phyloP scores from a whole-genome alignment of 2,888 invertebrate species.

The Herminia tarsipennalis region DNA sequence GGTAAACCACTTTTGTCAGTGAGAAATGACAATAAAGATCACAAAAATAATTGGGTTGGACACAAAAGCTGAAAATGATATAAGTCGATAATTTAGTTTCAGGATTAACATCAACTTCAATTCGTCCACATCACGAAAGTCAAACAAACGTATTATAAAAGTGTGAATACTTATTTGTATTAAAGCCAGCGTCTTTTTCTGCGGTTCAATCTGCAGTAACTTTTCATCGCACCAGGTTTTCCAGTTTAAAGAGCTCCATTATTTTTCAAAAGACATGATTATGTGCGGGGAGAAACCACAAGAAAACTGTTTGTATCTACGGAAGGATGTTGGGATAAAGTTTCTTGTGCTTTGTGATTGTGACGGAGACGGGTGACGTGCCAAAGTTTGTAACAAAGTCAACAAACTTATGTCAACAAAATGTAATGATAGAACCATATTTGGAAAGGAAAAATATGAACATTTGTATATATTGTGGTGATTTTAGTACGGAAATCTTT shows the following conservation, averaged over 20 bases:
- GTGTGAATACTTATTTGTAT: too few species aligned
- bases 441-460: background rate
- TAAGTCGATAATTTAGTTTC: too few species aligned
- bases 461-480: background rate
- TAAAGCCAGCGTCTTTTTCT: constrained; percentile 48
- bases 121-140: too few species aligned
- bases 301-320: constrained; percentile 30
- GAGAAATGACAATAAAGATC: too few species aligned
- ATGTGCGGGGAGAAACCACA: constrained; percentile 36
- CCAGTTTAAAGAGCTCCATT: constrained; percentile 51
- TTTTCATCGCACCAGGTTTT: constrained; percentile 59
- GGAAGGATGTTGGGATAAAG: constrained; percentile 25
- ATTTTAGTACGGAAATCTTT: too few species aligned
- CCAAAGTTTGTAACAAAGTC: constrained; percentile 16
- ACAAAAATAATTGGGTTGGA: too few species aligned
- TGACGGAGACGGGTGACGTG: constrained; percentile 23
- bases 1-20: too few species aligned
- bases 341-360: constrained; percentile 19
- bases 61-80: too few species aligned
- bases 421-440: constrained; percentile 8
- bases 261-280: constrained; percentile 51
- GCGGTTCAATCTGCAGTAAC: constrained; percentile 69
- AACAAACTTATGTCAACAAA: constrained; percentile 14
- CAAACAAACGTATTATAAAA: too few species aligned
- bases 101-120: too few species aligned